Evolutionary conservation across 2,113 vertebrate genomes (phyloP).

Genomic region (Mus musculus): GRCm39 chr10:120038501-120039000

Average conservation of each 20-base stretch:
- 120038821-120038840: neutral
- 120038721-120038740: neutral
- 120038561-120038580: neutral
- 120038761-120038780: neutral
- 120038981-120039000: too few relatives aligned
- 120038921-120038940: neutral
- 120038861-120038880: neutral
- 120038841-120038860: neutral
- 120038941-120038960: neutral
- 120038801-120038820: neutral
- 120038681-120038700: neutral
- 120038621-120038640: neutral
- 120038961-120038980: neutral
- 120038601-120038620: neutral
- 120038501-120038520: neutral
- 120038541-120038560: neutral
- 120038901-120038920: neutral
- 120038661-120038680: neutral
- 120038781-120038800: neutral
- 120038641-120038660: rapidly evolving
- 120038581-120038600: neutral
- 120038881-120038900: neutral
- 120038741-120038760: neutral
- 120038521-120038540: neutral
- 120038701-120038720: neutral